These are phyloP conservation scores for Hedychridium roseum DNA, from an alignment of 2,888 invertebrate species.

Conservation along the genomic window DNA sequence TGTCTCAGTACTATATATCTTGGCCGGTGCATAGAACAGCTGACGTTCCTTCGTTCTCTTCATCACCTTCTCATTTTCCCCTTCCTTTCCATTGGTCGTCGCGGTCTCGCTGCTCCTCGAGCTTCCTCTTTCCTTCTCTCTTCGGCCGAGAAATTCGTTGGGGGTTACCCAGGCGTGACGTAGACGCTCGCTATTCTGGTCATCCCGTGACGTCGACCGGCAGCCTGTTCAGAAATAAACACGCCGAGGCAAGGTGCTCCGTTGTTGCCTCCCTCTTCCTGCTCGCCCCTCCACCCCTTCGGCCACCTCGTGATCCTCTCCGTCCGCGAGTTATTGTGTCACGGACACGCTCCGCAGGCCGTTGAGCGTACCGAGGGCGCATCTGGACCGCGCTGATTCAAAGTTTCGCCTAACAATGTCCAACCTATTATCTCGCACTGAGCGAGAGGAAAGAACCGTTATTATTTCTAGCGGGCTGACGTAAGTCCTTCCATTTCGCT, in stretches of 20 bases:
- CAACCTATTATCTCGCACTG: too few relatives aligned
- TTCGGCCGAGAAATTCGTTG: slow-evolving; percentile 20
- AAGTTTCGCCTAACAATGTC: too few relatives aligned
- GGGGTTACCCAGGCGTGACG: slow-evolving; percentile 39
- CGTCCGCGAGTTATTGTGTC: slow-evolving; percentile 35
- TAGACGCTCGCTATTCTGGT: slow-evolving; percentile 38
- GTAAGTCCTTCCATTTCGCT: too few relatives aligned
- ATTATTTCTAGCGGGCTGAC: too few relatives aligned
- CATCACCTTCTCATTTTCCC: slow-evolving; percentile 7
- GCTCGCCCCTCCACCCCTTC: slow-evolving; percentile 17
- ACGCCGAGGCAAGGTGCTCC: slow-evolving; percentile 28
- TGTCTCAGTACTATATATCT: too few relatives aligned
- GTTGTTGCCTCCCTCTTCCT: slow-evolving; percentile 19
- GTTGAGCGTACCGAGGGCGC: too few relatives aligned
- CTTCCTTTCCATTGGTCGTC: neutral
- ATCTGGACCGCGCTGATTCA: too few relatives aligned
- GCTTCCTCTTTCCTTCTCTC: slow-evolving; percentile 10
- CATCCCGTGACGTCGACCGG: slow-evolving; percentile 35
- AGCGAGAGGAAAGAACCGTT: too few relatives aligned
- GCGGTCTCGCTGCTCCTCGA: neutral
- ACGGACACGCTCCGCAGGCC: slow-evolving; percentile 36
- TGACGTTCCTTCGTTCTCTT: slow-evolving; percentile 29
- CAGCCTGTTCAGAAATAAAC: slow-evolving; percentile 37
- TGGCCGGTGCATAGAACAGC: slow-evolving; percentile 25
- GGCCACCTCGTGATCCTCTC: slow-evolving; percentile 13